Percentiles rank a stretch among this genome's conserved stretches.
phyloP scores from a whole-genome alignment of 2,797 vertebrate species.

The Takifugu rubripes region DNA sequence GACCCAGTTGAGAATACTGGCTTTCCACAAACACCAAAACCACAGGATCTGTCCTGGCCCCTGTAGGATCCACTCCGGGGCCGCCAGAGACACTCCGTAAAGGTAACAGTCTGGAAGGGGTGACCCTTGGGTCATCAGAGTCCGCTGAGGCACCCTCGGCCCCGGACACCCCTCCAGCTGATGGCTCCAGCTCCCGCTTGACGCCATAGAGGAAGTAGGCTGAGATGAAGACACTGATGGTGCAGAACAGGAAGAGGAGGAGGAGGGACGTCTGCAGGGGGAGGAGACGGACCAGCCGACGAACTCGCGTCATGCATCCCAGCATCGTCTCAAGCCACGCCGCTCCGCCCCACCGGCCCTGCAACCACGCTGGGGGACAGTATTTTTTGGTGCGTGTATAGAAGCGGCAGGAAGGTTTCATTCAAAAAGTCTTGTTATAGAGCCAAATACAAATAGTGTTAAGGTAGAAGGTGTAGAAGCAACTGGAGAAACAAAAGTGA shows the following conservation, averaged over 20 bases:
- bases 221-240: conserved; percentile 93
- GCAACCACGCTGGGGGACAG: conserved; percentile 55
- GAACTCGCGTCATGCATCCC: conserved; percentile 84
- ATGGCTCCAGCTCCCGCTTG: conserved; percentile 91
- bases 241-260: conserved; percentile 93
- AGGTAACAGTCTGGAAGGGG: conserved; percentile 85
- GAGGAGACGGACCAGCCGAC: conserved; percentile 92
- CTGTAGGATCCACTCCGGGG: conserved; percentile 63
- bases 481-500: conserved; percentile 63
- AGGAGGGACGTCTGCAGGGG: conserved; percentile 93
- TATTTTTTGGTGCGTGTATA: conserved; percentile 34
- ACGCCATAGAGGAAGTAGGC: conserved; percentile 98
- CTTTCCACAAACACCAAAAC: conserved; percentile 98
- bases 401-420: conserved; percentile 19
- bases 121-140: conserved; percentile 84
- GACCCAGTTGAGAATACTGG: conserved; percentile 96
- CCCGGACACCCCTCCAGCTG: conserved; percentile 69
- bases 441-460: conserved; percentile 28
- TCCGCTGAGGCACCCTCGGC: conserved; percentile 79
- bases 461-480: conserved; percentile 58
- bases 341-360: conserved; percentile 54
- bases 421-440: conserved; percentile 36
- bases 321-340: conserved; percentile 84
- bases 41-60: conserved; percentile 90
- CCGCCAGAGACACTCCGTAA: conserved; percentile 70